Percentiles rank a stretch among this genome's conserved stretches.
phyloP scores from a whole-genome alignment of 2,797 vertebrate species.

The Phrynocephalus vlangalii region DNA sequence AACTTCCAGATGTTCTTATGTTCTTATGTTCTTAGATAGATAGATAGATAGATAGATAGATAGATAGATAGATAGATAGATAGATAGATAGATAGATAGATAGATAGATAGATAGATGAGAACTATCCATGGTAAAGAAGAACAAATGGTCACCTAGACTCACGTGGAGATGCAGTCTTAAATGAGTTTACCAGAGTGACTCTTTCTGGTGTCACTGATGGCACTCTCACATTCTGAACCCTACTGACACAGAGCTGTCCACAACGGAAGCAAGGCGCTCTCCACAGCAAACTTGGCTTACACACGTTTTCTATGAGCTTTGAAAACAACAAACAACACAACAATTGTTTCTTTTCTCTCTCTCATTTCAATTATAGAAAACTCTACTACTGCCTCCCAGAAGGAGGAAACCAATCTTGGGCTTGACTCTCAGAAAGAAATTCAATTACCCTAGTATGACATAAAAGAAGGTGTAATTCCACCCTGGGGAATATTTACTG shows the following conservation, averaged over 20 bases:
- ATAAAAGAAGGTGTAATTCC: conserved; percentile 20
- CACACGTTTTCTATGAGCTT: conserved; percentile 66
- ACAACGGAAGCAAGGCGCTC: background rate
- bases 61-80: too few species aligned
- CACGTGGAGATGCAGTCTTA: too few species aligned
- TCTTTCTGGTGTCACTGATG: too few species aligned
- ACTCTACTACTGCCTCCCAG: conserved; percentile 59
- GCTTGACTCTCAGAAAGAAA: conserved; percentile 3
- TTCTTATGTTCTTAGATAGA: too few species aligned
- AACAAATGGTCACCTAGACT: background rate
- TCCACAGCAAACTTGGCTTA: background rate
- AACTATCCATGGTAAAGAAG: background rate
- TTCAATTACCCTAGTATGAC: conserved; percentile 32
- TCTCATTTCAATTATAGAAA: conserved; percentile 59
- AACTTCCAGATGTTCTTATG: too few species aligned
- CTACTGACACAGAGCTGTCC: background rate
- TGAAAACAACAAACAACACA: conserved; percentile 50
- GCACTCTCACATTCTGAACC: background rate
- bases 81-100: too few species aligned
- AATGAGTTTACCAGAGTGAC: too few species aligned
- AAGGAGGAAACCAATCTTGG: conserved; percentile 2
- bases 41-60: too few species aligned
- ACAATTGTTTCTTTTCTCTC: conserved; percentile 43
- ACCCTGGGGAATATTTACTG: conserved; percentile 24
- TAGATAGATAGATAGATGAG: too few species aligned